These are phyloP conservation scores for Andrena flavipes DNA, from an alignment of 2,888 invertebrate species.

Conservation along the genomic window DNA sequence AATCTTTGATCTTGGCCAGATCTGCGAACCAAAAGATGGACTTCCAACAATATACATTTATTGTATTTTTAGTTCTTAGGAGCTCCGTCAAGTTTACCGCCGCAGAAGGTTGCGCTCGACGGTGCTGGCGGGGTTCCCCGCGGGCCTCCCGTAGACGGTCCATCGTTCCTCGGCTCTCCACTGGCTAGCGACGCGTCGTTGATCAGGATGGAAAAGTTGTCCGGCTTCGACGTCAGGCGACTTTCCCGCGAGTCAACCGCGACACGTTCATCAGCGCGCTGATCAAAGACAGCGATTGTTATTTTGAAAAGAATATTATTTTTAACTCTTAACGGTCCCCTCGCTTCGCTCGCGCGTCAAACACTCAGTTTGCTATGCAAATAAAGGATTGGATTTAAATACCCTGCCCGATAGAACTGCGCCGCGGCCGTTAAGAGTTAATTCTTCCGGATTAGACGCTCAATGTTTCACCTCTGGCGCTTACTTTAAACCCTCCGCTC, in stretches of 20 bases:
- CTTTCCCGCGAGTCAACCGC: background rate
- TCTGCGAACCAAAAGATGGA: slow-evolving; percentile 46
- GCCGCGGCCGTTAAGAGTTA: slow-evolving; percentile 39
- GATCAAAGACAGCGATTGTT: slow-evolving; percentile 31
- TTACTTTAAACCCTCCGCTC: slow-evolving; percentile 25
- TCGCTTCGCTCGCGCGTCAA: background rate
- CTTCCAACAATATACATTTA: slow-evolving; percentile 44
- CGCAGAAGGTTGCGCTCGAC: background rate
- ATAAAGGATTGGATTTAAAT: slow-evolving; percentile 16
- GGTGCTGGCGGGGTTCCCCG: background rate
- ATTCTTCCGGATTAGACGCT: background rate
- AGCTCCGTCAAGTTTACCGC: slow-evolving; percentile 18
- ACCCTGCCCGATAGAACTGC: background rate
- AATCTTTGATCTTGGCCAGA: slow-evolving; percentile 58
- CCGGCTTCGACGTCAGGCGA: background rate
- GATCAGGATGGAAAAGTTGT: background rate
- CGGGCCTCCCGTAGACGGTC: background rate
- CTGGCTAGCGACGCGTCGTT: background rate
- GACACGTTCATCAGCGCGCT: slow-evolving; percentile 25
- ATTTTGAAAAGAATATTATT: slow-evolving; percentile 16
- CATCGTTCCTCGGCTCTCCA: background rate
- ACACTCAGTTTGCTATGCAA: slow-evolving; percentile 7
- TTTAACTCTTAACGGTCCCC: slow-evolving; percentile 44
- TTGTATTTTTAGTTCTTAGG: slow-evolving; percentile 35
- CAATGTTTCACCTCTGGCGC: background rate